Evolutionary conservation across 2,888 invertebrate species (phyloP), one percentile per base, ranked within the genome.

Genomic region (Hyposoter dolosus): DNA sequence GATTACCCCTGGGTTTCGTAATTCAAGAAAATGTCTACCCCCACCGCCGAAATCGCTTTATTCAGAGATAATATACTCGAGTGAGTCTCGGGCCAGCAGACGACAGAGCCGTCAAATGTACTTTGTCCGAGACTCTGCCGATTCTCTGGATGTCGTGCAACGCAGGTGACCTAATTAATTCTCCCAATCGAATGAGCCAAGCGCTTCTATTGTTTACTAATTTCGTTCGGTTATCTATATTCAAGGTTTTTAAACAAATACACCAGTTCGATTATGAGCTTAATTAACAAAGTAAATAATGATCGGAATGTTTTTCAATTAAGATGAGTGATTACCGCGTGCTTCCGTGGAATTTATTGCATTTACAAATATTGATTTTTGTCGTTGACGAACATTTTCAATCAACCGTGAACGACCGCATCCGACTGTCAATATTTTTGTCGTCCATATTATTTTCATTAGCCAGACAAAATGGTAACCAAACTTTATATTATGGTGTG

Each of bases 81-180:
- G n/a, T n/a, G n/a, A n/a, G n/a, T n/a, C n/a, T n/a, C n/a, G n/a
- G n/a, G n/a, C n/a, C n/a, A n/a, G n/a, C n/a, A n/a, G n/a, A n/a
- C n/a, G n/a, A n/a, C n/a, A n/a, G n/a, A n/a, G n/a, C n/a, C n/a
- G n/a, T n/a, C n/a, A n/a, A n/a, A n/a, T n/a, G n/a, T n/a, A n/a
- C n/a, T n/a, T n/a, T n/a, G n/a, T n/a, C n/a, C n/a, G n/a, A n/a
- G n/a, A n/a, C n/a, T n/a, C n/a, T n/a, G n/a, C n/a, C n/a, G n/a
- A n/a, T n/a, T n/a, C n/a, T n/a, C n/a, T n/a, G n/a, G n/a, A n/a
- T n/a, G n/a, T n/a, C n/a, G n/a, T n/a, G n/a, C n/a, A n/a, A 19
- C 56, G 65, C 71, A 43, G 50, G 76, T 81, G 81, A 81, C 84
- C 84, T 40, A 80, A 72, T 84, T 84, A 65, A 47, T 77, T 56